Percentiles rank a stretch among this genome's conserved stretches.
These are phyloP conservation scores for Sebastes cheni DNA, from an alignment of 2,797 vertebrate genomes.

Conservation along the genomic window DNA sequence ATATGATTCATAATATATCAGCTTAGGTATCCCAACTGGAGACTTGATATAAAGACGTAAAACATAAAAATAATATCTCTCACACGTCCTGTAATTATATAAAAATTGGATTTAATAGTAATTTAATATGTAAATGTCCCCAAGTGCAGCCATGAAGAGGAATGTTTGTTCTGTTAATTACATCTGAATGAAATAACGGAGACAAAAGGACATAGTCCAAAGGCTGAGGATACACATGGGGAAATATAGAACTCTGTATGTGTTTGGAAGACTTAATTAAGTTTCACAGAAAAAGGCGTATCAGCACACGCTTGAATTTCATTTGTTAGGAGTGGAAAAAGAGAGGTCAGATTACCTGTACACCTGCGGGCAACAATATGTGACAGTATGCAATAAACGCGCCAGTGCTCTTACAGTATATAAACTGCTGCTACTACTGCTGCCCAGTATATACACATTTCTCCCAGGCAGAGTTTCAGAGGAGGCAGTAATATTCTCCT, in stretches of 20 bases:
- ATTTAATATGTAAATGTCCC: not conserved
- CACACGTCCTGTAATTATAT: not conserved
- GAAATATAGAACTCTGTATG: not conserved
- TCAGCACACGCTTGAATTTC: not conserved
- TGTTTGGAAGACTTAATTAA: conserved; percentile 3
- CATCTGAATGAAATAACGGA: not conserved
- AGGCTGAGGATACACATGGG: not conserved
- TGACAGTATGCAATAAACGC: conserved; percentile 49
- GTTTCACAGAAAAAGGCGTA: not conserved
- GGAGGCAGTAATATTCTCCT: not conserved
- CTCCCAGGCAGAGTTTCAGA: conserved; percentile 19
- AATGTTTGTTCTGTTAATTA: conserved; percentile 7
- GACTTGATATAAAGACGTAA: not conserved
- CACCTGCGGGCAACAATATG: conserved; percentile 43
- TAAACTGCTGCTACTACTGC: conserved; percentile 23
- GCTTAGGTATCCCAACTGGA: not conserved
- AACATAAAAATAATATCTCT: not conserved
- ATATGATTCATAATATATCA: not conserved
- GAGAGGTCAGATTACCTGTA: conserved; percentile 13
- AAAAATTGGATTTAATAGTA: not conserved
- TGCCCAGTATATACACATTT: not conserved
- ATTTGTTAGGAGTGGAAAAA: conserved; percentile 9
- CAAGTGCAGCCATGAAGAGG: not conserved
- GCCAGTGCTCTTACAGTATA: conserved; percentile 5
- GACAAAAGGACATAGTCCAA: not conserved